A percentile compares a stretch with the other conserved stretches of the same genome.
Evolutionary conservation across 2,888 invertebrate genomes (phyloP).

Genomic region (Tupiocoris notatus): DNA sequence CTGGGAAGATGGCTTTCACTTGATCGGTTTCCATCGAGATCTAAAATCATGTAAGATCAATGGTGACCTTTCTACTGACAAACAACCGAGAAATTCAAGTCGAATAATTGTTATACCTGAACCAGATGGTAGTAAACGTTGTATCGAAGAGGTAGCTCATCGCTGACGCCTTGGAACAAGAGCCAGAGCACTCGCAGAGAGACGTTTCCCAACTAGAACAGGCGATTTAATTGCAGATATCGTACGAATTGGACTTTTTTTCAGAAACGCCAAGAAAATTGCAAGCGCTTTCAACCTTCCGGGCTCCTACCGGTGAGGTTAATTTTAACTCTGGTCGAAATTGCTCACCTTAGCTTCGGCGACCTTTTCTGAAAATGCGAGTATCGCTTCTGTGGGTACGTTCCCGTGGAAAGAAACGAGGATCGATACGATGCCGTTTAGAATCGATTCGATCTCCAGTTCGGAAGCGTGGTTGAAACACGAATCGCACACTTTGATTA

Average conservation of each 20-base stretch:
- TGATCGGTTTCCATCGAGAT: slow-evolving; percentile 79
- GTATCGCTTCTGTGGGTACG: slow-evolving; percentile 81
- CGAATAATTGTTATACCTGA: slow-evolving; percentile 68
- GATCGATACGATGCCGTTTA: slow-evolving; percentile 95
- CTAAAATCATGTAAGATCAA: no score
- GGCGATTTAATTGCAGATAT: no score
- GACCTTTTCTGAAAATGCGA: slow-evolving; percentile 89
- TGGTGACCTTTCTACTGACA: no score
- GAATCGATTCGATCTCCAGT: slow-evolving; percentile 83
- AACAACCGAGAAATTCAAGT: no score
- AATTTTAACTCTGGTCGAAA: no score
- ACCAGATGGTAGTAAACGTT: slow-evolving; percentile 91
- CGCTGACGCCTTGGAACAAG: slow-evolving; percentile 86
- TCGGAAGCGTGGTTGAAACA: slow-evolving; percentile 67
- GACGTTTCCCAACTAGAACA: slow-evolving; percentile 37
- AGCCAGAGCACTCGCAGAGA: slow-evolving; percentile 61
- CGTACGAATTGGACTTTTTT: no score
- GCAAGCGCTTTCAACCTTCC: no score
- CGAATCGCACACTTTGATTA: slow-evolving; percentile 89
- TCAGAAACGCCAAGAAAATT: no score
- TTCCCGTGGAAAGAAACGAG: slow-evolving; percentile 87
- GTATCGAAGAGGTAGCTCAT: slow-evolving; percentile 79
- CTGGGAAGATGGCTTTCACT: slow-evolving; percentile 78
- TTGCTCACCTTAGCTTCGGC: slow-evolving; percentile 82
- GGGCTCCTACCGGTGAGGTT: no score